Conservation (phyloP, 2,113 vertebrate species). For the Trichechus manatus region DNA sequence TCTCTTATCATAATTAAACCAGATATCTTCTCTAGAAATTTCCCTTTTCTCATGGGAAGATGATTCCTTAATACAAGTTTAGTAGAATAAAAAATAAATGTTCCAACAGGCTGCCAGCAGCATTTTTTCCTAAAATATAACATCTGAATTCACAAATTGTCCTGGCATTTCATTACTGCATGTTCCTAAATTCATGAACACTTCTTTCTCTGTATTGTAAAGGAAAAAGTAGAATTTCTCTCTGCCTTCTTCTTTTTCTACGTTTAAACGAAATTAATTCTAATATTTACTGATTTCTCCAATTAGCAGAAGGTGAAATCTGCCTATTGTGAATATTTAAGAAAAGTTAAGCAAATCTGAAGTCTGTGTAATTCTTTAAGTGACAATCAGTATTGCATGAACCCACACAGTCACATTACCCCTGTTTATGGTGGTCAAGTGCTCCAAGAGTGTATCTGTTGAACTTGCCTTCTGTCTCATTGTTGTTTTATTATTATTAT, state of each 20-base stretch:
- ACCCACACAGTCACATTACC: neutral
- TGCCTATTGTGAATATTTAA: neutral
- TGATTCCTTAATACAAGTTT: constrained; percentile 41
- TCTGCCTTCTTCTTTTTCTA: neutral
- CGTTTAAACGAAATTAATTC: neutral
- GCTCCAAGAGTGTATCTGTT: too few relatives aligned
- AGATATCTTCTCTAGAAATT: constrained; percentile 69
- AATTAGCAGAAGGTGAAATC: constrained; percentile 1
- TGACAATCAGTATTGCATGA: neutral
- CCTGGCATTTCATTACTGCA: constrained; percentile 22
- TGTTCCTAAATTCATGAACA: constrained; percentile 38
- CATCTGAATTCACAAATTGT: constrained; percentile 62
- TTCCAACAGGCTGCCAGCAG: constrained; percentile 39
- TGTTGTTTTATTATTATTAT: neutral
- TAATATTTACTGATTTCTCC: constrained; percentile 13
- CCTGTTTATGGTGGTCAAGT: neutral
- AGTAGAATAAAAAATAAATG: constrained; percentile 62
- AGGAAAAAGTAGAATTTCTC: neutral
- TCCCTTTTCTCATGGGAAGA: constrained; percentile 65
- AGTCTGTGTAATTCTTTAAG: neutral
- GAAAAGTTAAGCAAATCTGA: neutral
- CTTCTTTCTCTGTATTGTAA: neutral
- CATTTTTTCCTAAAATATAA: constrained; percentile 40
- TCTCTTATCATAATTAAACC: constrained; percentile 75
- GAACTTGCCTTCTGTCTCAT: neutral